These are phyloP conservation scores for Drosophila bunnanda DNA, from an alignment of 2,888 invertebrate species.

Conservation along the genomic window DNA sequence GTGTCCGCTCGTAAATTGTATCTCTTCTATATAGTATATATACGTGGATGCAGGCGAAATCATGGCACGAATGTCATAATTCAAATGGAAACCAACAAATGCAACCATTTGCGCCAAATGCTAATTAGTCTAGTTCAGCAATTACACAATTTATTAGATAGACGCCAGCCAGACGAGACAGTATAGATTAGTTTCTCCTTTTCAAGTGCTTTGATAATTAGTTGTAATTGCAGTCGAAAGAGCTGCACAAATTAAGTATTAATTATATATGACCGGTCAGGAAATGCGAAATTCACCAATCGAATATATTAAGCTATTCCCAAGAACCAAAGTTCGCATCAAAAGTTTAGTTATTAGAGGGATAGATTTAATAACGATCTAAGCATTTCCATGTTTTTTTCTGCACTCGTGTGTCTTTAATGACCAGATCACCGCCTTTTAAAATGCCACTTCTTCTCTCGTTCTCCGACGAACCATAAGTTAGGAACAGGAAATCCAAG, in stretches of 20 bases:
- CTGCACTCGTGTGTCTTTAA: constrained; percentile 30
- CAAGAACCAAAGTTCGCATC: constrained; percentile 6
- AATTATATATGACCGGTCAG: constrained; percentile 7
- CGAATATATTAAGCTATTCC: constrained; percentile 17
- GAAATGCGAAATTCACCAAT: constrained; percentile 19
- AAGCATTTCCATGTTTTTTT: constrained; percentile 10
- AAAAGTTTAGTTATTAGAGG: constrained; percentile 3
- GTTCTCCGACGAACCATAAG: constrained; percentile 29
- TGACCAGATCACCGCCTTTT: constrained; percentile 43
- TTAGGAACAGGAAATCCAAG: constrained; percentile 62
- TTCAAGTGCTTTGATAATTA: constrained; percentile 58
- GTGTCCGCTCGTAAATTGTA: constrained; percentile 74
- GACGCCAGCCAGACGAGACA: constrained; percentile 59
- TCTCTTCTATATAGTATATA: constrained; percentile 41
- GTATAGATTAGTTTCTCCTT: constrained; percentile 43
- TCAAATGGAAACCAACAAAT: constrained; percentile 34
- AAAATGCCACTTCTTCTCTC: constrained; percentile 38
- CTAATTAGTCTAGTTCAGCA: constrained; percentile 72
- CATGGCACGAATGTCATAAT: constrained; percentile 70
- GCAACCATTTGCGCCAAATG: constrained; percentile 51
- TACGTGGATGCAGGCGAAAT: constrained; percentile 57
- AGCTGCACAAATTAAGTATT: constrained; percentile 5
- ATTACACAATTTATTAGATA: constrained; percentile 74
- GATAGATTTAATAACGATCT: constrained; percentile 8
- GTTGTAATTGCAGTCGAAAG: constrained; percentile 63